Evolutionary conservation across 53 echinoderm and acorn worm species (phyloP).

Genomic region (Echinometra lucunter): DNA sequence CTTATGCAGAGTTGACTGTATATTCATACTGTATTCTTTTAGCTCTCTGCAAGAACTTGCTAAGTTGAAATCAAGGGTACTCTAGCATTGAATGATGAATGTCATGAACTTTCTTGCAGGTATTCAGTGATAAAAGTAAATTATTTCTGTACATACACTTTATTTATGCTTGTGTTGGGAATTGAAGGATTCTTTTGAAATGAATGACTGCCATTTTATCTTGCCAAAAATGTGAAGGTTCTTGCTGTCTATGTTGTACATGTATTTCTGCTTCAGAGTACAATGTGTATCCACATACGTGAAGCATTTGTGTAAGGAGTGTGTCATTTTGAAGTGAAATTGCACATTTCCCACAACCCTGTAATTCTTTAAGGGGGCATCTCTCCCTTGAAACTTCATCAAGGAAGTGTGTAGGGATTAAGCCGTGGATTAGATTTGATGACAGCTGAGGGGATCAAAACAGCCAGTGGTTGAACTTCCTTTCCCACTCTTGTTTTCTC

Average conservation of each 20-base stretch:
- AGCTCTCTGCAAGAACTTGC: too few relatives aligned
- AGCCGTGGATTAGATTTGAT: constrained; percentile 12
- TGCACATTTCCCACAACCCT: not conserved
- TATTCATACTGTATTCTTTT: too few relatives aligned
- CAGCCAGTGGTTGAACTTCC: not conserved
- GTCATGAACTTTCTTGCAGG: too few relatives aligned
- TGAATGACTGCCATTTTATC: not conserved
- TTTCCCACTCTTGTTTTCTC: too few relatives aligned
- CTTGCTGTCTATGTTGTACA: too few relatives aligned
- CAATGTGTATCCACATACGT: not conserved
- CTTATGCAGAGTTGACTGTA: too few relatives aligned
- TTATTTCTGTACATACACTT: constrained; percentile 28
- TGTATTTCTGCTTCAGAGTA: too few relatives aligned
- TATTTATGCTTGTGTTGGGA: not conserved
- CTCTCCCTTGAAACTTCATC: not conserved
- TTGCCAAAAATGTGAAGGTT: not conserved
- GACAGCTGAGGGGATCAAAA: not conserved
- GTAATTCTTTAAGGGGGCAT: not conserved
- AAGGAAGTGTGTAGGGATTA: not conserved
- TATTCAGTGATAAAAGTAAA: not conserved
- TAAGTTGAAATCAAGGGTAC: too few relatives aligned
- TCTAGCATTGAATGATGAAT: not conserved
- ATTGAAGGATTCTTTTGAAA: not conserved
- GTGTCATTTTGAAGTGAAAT: not conserved
- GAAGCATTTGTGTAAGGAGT: not conserved